These are phyloP conservation scores for Oryctolagus cuniculus DNA, from an alignment of 2,113 vertebrate genomes.

Conservation along the genomic window mOryCun1.1 NC_091439.1:94386501-94387000, in stretches of 20 bases:
- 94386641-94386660: slow-evolving; percentile 17
- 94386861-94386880: slow-evolving; percentile 69
- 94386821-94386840: slow-evolving; percentile 34
- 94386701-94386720: slow-evolving; percentile 13
- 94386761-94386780: slow-evolving; percentile 16
- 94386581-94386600: background rate
- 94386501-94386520: background rate
- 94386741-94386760: slow-evolving; percentile 47
- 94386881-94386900: slow-evolving; percentile 44
- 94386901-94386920: slow-evolving; percentile 72
- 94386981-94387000: background rate
- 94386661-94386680: slow-evolving; percentile 13
- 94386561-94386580: background rate
- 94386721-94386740: slow-evolving; percentile 38
- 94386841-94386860: slow-evolving; percentile 64
- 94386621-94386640: background rate
- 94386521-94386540: background rate
- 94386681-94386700: slow-evolving; percentile 36
- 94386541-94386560: background rate
- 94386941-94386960: too few relatives aligned
- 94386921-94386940: background rate
- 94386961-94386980: background rate
- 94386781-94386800: slow-evolving; percentile 25
- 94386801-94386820: slow-evolving; percentile 39
- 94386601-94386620: background rate